Evolutionary conservation across 1,140 invertebrate genomes (phyloP).

Genomic region (Drosophila ananassae): DNA sequence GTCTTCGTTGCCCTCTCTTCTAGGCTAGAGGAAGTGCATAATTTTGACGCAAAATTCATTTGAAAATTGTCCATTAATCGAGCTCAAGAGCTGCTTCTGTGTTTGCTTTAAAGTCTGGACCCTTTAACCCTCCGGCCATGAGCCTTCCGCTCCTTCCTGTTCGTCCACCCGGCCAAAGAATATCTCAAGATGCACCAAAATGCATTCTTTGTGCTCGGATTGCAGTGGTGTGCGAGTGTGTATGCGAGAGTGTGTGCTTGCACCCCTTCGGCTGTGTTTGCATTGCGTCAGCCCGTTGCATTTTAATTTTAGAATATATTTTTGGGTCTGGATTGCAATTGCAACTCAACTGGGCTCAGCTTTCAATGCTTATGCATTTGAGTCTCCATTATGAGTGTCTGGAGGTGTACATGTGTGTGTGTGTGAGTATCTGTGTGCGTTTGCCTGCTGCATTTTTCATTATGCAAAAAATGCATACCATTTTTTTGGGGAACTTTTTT

Average conservation of each 20-base stretch:
- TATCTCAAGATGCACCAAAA: constrained; percentile 79
- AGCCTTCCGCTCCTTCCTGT: constrained; percentile 23
- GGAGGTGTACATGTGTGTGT: constrained; percentile 17
- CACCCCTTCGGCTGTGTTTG: constrained; percentile 80
- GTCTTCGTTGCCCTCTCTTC: not conserved
- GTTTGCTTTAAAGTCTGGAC: constrained; percentile 29
- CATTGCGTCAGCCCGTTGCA: constrained; percentile 76
- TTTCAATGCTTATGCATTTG: constrained; percentile 70
- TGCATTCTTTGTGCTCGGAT: constrained; percentile 69
- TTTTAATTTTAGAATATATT: constrained; percentile 83
- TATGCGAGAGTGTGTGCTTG: constrained; percentile 35
- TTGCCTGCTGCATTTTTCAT: constrained; percentile 81
- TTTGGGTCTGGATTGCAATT: constrained; percentile 74
- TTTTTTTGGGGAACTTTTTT: constrained; percentile 52
- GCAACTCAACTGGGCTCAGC: constrained; percentile 58
- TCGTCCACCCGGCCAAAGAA: constrained; percentile 19
- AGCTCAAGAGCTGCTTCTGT: constrained; percentile 12
- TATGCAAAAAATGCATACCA: constrained; percentile 81
- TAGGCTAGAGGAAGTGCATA: constrained; percentile 62
- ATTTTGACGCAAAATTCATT: constrained; percentile 55
- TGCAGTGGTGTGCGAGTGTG: constrained; percentile 42
- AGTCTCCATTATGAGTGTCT: constrained; percentile 57
- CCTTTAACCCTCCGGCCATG: constrained; percentile 29
- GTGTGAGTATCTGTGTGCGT: not conserved
- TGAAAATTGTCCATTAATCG: constrained; percentile 56